phyloP scores from a whole-genome alignment of 2,888 invertebrate genomes.

The Drosophila pseudotalamancana region DNA sequence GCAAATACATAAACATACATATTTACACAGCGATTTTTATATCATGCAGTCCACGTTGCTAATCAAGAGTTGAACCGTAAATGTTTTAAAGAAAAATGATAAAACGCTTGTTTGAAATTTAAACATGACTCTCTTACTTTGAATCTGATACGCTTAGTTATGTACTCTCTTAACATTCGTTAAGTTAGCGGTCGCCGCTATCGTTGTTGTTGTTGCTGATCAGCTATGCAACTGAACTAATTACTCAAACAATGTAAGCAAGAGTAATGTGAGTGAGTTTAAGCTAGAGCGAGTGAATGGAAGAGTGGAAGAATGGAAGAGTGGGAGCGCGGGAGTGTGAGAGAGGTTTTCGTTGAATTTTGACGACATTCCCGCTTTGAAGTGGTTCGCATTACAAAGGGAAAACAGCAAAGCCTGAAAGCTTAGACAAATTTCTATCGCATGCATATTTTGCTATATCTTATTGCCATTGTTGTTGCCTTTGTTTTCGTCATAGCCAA shows the following conservation, averaged over 20 bases:
- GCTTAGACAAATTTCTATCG: conserved; percentile 68
- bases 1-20: neutral
- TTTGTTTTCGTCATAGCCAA: conserved; percentile 12
- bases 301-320: too few species aligned
- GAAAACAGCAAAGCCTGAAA: conserved; percentile 24
- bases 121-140: neutral
- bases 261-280: conserved; percentile 30
- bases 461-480: conserved; percentile 14
- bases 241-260: conserved; percentile 44
- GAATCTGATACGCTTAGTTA: neutral
- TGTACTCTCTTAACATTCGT: neutral
- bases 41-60: neutral
- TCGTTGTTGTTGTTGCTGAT: conserved; percentile 16
- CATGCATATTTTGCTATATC: conserved; percentile 61
- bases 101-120: neutral
- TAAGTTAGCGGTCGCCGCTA: neutral
- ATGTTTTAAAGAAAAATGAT: too few species aligned
- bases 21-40: neutral
- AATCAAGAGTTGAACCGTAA: neutral
- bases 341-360: conserved; percentile 34
- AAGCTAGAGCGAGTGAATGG: neutral
- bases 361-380: conserved; percentile 71
- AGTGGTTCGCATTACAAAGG: conserved; percentile 71
- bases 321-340: neutral
- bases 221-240: conserved; percentile 47